Evolutionary conservation across 2,797 vertebrate species (phyloP).

Genomic region (Thaleichthys pacificus): DNA sequence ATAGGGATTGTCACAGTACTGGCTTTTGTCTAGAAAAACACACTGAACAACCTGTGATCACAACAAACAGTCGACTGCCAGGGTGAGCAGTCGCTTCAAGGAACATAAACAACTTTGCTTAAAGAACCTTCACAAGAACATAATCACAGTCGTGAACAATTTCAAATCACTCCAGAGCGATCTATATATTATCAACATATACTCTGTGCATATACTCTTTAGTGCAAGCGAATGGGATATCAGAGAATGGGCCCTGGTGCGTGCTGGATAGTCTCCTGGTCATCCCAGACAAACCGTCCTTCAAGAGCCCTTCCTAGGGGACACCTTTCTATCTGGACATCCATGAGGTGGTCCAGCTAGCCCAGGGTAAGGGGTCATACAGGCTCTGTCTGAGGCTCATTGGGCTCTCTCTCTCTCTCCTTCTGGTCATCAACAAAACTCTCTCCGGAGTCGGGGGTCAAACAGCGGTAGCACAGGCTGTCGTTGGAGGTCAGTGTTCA

Average conservation of each 20-base stretch:
- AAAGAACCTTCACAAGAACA: not conserved
- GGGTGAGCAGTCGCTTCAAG: not conserved
- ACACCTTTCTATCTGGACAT: not conserved
- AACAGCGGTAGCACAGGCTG: not conserved
- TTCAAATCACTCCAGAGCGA: not conserved
- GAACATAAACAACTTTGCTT: not conserved
- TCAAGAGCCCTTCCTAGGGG: not conserved
- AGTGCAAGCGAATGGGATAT: no score
- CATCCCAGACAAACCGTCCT: not conserved
- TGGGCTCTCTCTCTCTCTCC: not conserved
- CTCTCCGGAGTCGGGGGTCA: not conserved
- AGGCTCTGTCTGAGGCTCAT: no score
- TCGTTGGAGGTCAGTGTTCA: constrained; percentile 67
- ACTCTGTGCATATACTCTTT: not conserved
- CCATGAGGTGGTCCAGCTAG: not conserved
- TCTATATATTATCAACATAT: not conserved
- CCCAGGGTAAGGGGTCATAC: not conserved
- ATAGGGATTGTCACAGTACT: not conserved
- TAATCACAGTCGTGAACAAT: not conserved
- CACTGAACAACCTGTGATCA: not conserved
- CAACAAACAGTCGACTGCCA: not conserved
- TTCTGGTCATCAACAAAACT: not conserved
- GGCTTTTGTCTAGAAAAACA: not conserved
- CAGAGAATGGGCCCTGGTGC: not conserved
- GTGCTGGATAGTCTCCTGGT: not conserved